Evolutionary conservation across 2,888 invertebrate species (phyloP), one percentile per base, ranked within the genome.

Genomic region (Lepidonotus clava): DNA sequence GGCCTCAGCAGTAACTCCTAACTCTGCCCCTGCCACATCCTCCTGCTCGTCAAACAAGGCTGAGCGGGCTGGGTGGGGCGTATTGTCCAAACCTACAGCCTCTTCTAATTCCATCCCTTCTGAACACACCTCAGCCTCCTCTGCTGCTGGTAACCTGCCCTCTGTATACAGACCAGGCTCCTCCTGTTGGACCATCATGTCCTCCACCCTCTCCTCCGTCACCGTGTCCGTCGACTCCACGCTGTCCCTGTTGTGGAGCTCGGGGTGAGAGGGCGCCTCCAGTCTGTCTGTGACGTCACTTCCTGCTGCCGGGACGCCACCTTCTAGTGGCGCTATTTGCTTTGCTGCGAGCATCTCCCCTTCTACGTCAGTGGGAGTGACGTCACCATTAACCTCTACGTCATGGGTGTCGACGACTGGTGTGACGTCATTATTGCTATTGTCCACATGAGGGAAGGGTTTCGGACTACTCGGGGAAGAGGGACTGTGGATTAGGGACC

Each of bases 401-500:
- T n/a, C n/a, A n/a, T n/a, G n/a, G n/a, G n/a, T n/a, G n/a, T n/a
- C n/a, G n/a, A n/a, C n/a, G n/a, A n/a, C n/a, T n/a, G 80, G 80
- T 18, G 80, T 80, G 21, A 11, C 28, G 28, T 80, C 80, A 80
- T 80, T 46, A 28, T 40, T 18, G 38, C 21, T 21, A 24, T 56
- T 24, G 28, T 61, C 61, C 28, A n/a, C 28, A 1, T 36, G 38
- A 11, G 71, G 71, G 38, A 71, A 71, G 0, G 51, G 5, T 11
- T 80, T 40, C 24, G 80, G 80, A 46, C 80, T 80, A 46, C 80
- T 51, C 14, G 80, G 80, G 32, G 80, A 46, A 1, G 46, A 32
- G 24, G 80, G 80, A 46, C 80, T 80, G 46, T 80, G 80, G 11
- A 80, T 80, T 4, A 80, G 46, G 14, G 80, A 80, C 18, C 80